These are phyloP conservation scores for Agrotis exclamationis DNA, from an alignment of 2,888 invertebrate genomes.

Conservation along the genomic window DNA sequence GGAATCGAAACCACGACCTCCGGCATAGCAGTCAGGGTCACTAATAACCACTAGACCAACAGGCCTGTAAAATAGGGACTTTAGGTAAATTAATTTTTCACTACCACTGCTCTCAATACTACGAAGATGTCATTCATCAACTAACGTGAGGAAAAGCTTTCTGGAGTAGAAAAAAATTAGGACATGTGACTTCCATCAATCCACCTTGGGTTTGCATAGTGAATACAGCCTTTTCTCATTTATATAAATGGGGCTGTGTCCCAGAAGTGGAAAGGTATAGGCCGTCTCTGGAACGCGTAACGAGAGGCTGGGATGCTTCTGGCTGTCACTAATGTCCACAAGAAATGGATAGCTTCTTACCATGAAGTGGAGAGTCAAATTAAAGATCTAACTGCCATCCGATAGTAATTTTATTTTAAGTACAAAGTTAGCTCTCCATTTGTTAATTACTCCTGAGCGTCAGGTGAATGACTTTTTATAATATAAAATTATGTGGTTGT, in stretches of 20 bases:
- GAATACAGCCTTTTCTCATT: not conserved
- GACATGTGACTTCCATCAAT: not conserved
- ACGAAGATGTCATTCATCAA: not conserved
- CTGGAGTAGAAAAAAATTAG: not conserved
- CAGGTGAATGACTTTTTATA: conserved; percentile 44
- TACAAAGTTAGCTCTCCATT: conserved; percentile 27
- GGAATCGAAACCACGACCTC: too few relatives aligned
- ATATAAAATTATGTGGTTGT: conserved; percentile 17
- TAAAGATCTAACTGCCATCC: too few relatives aligned
- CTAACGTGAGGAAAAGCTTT: too few relatives aligned
- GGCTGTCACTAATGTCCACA: not conserved
- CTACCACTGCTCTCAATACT: not conserved
- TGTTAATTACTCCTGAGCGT: conserved; percentile 1
- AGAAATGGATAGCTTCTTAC: too few relatives aligned
- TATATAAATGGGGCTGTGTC: not conserved
- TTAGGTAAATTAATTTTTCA: not conserved
- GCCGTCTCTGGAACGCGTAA: not conserved
- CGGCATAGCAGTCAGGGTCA: too few relatives aligned
- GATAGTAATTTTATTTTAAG: not conserved
- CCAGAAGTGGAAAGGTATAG: not conserved
- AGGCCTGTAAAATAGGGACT: too few relatives aligned
- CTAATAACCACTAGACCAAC: too few relatives aligned
- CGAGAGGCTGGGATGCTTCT: not conserved
- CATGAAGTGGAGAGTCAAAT: too few relatives aligned
- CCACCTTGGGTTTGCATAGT: not conserved